Conservation (phyloP, 2,113 vertebrate species). For the Periophthalmodon schlosseri region DNA sequence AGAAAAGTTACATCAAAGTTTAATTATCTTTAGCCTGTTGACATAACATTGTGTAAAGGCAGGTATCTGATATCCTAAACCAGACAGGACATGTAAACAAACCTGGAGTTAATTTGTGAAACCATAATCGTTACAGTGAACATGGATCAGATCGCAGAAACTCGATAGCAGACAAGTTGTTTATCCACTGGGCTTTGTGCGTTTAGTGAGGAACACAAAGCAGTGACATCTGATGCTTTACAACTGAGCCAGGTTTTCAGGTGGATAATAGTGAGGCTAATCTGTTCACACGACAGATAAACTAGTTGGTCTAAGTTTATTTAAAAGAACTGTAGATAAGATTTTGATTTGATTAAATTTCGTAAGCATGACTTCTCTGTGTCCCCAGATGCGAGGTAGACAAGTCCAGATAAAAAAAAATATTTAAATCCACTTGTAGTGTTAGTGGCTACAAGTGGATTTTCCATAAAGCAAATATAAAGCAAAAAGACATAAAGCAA, state of each 20-base stretch:
- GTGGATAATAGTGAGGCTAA: not conserved
- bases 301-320: not conserved
- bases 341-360: too few species aligned
- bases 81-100: not conserved
- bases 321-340: not conserved
- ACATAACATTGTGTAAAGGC: not conserved
- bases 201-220: slow-evolving; percentile 8
- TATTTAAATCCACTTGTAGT: too few species aligned
- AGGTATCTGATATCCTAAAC: not conserved
- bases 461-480: too few species aligned
- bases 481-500: too few species aligned
- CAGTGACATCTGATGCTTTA: slow-evolving; percentile 13
- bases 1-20: not conserved
- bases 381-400: too few species aligned
- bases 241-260: slow-evolving; percentile 17
- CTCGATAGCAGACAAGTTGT: slow-evolving; percentile 5
- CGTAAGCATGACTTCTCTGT: too few species aligned
- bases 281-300: not conserved
- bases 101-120: slow-evolving; percentile 3
- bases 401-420: too few species aligned
- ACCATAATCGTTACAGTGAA: not conserved
- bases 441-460: too few species aligned
- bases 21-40: not conserved
- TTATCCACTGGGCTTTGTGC: slow-evolving; percentile 12
- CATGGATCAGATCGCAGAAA: slow-evolving; percentile 30